Conservation (phyloP, 2,888 invertebrate species). For the Epirrita christyi region DNA sequence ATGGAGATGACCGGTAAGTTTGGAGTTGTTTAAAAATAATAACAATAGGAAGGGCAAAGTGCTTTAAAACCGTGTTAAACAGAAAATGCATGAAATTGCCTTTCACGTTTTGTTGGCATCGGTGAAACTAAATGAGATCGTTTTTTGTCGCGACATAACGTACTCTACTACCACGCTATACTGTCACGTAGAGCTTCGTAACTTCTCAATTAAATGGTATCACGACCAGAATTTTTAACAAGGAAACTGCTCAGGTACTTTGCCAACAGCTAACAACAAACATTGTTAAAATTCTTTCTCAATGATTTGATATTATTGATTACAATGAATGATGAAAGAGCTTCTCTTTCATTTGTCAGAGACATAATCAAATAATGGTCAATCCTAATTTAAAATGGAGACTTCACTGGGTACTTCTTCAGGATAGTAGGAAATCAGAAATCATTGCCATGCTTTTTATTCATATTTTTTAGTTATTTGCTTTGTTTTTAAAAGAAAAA, state of each 20-base stretch:
- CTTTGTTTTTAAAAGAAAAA: too few relatives aligned
- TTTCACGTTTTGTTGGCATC: conserved; percentile 78
- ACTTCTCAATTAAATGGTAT: conserved; percentile 46
- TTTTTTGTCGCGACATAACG: conserved; percentile 66
- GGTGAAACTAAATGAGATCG: conserved; percentile 75
- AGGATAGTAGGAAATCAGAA: too few relatives aligned
- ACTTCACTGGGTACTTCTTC: too few relatives aligned
- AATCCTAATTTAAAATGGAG: too few relatives aligned
- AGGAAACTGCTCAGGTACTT: conserved; percentile 31
- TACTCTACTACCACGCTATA: conserved; percentile 48
- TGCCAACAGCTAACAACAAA: conserved; percentile 31
- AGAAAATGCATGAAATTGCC: conserved; percentile 81
- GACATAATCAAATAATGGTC: conserved; percentile 63
- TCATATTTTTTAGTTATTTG: background rate
- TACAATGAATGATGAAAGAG: too few relatives aligned
- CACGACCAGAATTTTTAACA: conserved; percentile 40
- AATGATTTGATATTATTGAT: too few relatives aligned
- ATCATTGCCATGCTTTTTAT: background rate
- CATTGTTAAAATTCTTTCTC: conserved; percentile 29
- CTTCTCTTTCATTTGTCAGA: conserved; percentile 42
- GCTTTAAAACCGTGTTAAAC: conserved; percentile 72
- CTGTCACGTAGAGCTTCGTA: conserved; percentile 65
- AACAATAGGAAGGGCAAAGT: conserved; percentile 76
- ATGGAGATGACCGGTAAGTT: conserved; percentile 28
- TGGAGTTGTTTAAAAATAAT: conserved; percentile 56